Evolutionary conservation across 2,113 vertebrate genomes (phyloP), one percentile per base, ranked within the genome.

Genomic region (Orthonyx spaldingii): DNA sequence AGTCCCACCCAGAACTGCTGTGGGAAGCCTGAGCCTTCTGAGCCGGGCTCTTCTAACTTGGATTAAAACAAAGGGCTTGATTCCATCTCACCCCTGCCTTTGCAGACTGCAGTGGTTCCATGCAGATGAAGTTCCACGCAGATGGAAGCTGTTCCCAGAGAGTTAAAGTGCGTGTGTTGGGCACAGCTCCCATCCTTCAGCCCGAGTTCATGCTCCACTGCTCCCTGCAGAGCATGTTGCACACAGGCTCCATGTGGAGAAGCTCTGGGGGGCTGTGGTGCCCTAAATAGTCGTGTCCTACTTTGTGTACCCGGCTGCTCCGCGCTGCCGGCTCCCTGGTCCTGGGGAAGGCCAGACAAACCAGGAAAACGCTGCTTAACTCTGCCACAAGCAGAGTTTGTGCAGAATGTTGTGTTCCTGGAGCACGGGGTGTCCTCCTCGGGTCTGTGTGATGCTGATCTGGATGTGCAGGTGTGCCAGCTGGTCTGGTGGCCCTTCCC

Each of bases 261-360:
- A 96, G 95, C 93, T 96, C 95, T 63, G 4, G 93, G 93, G 96
- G 86, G 75, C 64, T 92, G 59, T 87, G 61, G 21, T 97, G 96
- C 84, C 92, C 96, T 96, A 79, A 92, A 97, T 93, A 94, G 64
- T 72, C 27, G 7, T 81, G 94, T 69, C 96, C 96, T 93, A 94
- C 27, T 97, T 96, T 90, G 82, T 70, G 75, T 49, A 5, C 60
- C 70, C 39, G 32, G 70, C 83, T 52, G 66, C 37, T 72, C 65
- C 14, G 2, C 22, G 52, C 74, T 89, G 47, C 28, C 32, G 11
- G 56, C 26, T 44, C 35, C 66, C 66, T 39, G 64, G 78, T 68
- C 69, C 88, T 71, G 82, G 23, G n/a, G 35, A 60, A 78, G 72
- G 81, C 89, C 76, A 39, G 16, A 46, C 21, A 5, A 13, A 32